Conservation (phyloP, 2,113 vertebrate species). For the Rhinoderma darwinii region DNA sequence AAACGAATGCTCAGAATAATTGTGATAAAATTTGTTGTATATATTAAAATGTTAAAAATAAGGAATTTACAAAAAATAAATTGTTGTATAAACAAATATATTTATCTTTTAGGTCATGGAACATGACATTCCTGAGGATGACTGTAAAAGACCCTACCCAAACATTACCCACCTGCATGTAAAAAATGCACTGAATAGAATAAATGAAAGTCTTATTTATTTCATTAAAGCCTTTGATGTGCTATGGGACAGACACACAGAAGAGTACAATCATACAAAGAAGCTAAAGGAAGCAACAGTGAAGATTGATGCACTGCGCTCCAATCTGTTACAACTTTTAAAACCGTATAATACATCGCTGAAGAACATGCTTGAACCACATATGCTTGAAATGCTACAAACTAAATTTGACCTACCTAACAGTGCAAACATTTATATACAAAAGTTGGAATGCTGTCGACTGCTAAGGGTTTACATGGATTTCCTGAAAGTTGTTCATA, state of each 20-base stretch:
- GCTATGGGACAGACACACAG: not conserved
- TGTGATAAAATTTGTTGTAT: not conserved
- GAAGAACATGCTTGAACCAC: not conserved
- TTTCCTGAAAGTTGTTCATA: slow-evolving; percentile 60
- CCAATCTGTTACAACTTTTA: slow-evolving; percentile 43
- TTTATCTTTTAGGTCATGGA: slow-evolving; percentile 60
- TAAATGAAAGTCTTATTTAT: slow-evolving; percentile 32
- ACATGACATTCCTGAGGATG: not conserved
- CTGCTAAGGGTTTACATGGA: slow-evolving; percentile 60
- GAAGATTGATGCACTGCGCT: slow-evolving; percentile 61
- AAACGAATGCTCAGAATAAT: not conserved
- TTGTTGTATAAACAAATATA: not conserved
- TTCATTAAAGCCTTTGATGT: slow-evolving; percentile 52
- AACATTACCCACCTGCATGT: fast-evolving
- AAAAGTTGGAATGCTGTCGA: slow-evolving; percentile 65
- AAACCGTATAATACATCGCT: not conserved
- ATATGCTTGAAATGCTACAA: not conserved
- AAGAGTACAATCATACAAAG: not conserved
- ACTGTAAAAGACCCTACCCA: slow-evolving; percentile 31
- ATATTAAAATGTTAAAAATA: not conserved
- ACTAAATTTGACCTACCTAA: not conserved
- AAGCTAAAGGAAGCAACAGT: slow-evolving; percentile 48
- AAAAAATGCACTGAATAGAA: not conserved
- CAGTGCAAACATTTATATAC: not conserved
- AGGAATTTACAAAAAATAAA: too few relatives aligned